A percentile compares a stretch with the other conserved stretches of the same genome.
Evolutionary conservation across 53 echinoderm and acorn worm species (phyloP).

Genomic region (Zoroaster sp.): DNA sequence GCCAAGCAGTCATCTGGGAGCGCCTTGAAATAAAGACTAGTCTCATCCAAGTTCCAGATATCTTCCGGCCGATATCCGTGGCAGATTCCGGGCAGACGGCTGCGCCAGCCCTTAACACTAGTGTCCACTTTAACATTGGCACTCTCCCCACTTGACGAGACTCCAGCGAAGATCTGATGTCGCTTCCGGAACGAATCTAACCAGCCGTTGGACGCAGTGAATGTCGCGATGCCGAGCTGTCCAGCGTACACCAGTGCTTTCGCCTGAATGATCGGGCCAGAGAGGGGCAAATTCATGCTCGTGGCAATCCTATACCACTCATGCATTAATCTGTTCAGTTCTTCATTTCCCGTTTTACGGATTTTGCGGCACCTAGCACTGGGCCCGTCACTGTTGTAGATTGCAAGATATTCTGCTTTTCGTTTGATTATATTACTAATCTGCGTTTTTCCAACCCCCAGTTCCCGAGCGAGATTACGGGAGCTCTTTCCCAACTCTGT

Average conservation of each 20-base stretch:
- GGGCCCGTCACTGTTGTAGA: background rate
- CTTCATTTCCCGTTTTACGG: constrained; percentile 55
- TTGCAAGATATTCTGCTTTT: constrained; percentile 28
- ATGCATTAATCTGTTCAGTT: constrained; percentile 28
- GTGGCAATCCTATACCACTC: constrained; percentile 39
- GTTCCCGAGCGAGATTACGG: background rate
- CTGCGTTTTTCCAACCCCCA: constrained; percentile 64
- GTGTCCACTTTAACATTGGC: background rate
- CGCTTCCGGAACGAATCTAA: constrained; percentile 59
- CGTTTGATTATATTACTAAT: constrained; percentile 55
- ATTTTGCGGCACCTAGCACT: constrained; percentile 27
- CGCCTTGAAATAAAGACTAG: constrained; percentile 5
- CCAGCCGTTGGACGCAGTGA: constrained; percentile 73
- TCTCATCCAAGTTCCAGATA: constrained; percentile 21
- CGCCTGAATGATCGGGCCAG: constrained; percentile 36
- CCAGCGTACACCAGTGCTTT: constrained; percentile 49
- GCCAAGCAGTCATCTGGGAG: background rate
- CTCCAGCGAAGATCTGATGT: constrained; percentile 22
- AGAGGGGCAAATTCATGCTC: constrained; percentile 13
- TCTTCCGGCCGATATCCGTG: background rate
- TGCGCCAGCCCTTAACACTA: background rate
- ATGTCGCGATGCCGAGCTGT: constrained; percentile 27
- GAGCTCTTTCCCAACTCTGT: background rate
- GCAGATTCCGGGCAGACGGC: background rate
- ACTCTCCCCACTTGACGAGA: background rate